These are phyloP conservation scores for Keiferia lycopersicella DNA, from an alignment of 2,888 invertebrate genomes.

Conservation along the genomic window DNA sequence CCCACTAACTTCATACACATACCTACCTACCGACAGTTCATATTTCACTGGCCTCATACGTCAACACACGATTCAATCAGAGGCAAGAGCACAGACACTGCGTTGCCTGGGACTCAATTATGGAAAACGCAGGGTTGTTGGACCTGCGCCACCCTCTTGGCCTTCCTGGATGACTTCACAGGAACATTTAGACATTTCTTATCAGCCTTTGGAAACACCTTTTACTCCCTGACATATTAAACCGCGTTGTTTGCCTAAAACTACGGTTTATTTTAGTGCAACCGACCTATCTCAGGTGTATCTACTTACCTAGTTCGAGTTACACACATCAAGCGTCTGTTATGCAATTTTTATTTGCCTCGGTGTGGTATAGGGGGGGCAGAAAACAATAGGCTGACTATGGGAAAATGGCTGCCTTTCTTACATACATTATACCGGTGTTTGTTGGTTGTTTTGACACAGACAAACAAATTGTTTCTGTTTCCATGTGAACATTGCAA, in stretches of 20 bases:
- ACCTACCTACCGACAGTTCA: no score
- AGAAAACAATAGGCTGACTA: conserved; percentile 43
- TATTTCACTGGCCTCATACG: no score
- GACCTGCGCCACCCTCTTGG: no score
- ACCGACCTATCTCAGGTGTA: neutral
- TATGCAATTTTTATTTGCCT: conserved; percentile 44
- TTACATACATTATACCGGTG: conserved; percentile 34
- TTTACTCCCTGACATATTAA: no score
- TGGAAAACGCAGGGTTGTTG: no score
- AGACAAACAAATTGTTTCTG: conserved; percentile 35
- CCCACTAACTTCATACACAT: no score
- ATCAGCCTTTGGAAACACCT: no score
- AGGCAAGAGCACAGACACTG: no score
- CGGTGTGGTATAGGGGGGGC: conserved; percentile 34
- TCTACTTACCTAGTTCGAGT: conserved; percentile 2
- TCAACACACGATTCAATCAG: no score
- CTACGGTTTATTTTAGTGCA: neutral
- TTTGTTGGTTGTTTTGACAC: conserved; percentile 24
- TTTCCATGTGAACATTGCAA: conserved; percentile 36
- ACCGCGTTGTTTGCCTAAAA: neutral
- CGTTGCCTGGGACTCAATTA: no score
- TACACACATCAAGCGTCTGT: conserved; percentile 28
- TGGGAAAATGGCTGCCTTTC: conserved; percentile 54
- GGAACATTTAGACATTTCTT: no score
- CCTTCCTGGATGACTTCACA: no score